Evolutionary conservation across 2,888 invertebrate genomes (phyloP).

Genomic region (Callosobruchus maculatus): DNA sequence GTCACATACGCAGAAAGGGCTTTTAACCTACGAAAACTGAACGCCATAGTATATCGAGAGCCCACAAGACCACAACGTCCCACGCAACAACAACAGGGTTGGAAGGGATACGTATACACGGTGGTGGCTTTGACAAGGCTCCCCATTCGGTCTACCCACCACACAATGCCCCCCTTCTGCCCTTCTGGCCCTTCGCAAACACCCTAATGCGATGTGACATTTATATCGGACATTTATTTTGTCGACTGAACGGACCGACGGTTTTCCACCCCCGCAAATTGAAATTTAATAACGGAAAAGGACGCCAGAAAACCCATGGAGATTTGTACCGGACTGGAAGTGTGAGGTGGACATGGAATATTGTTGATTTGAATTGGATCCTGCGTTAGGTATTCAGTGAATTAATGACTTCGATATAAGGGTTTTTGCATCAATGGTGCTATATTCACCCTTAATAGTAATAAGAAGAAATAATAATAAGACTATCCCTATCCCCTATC

Average conservation of each 20-base stretch:
- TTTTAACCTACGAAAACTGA: neutral
- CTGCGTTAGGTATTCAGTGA: neutral
- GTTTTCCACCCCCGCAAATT: neutral
- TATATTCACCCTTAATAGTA: too few species aligned
- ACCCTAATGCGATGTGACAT: constrained; percentile 32
- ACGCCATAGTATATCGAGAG: neutral
- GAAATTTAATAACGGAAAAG: neutral
- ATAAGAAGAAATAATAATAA: too few species aligned
- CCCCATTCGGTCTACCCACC: constrained; percentile 18
- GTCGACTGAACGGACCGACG: constrained; percentile 1
- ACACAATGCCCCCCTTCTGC: constrained; percentile 28
- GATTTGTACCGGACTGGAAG: neutral
- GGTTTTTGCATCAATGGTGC: too few species aligned
- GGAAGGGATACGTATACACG: neutral
- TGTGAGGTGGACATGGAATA: neutral
- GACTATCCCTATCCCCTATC: too few species aligned
- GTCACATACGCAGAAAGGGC: too few species aligned
- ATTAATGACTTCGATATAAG: too few species aligned
- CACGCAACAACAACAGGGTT: neutral
- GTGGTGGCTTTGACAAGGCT: constrained; percentile 30
- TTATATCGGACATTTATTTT: constrained; percentile 31
- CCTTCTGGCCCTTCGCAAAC: constrained; percentile 24
- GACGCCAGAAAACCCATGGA: neutral
- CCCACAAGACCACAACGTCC: neutral
- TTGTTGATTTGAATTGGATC: neutral